Evolutionary conservation across 2,113 vertebrate species (phyloP).

Genomic region (Tor tambroides): DNA sequence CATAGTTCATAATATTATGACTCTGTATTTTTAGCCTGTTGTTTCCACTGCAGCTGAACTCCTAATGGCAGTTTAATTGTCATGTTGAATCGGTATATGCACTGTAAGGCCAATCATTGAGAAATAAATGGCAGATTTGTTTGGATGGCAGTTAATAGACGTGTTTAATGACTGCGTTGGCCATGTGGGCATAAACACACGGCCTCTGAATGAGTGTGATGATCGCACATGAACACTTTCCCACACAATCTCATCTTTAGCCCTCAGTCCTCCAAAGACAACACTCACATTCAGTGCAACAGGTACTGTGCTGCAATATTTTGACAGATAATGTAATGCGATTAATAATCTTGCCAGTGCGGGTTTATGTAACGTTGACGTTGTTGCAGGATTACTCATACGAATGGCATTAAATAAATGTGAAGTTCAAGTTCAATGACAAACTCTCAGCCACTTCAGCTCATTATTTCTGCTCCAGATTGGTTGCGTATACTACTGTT

Average conservation of each 20-base stretch:
- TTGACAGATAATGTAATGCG: conserved; percentile 26
- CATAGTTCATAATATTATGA: not conserved
- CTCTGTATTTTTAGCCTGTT: not conserved
- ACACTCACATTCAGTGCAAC: not conserved
- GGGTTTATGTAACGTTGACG: conserved; percentile 36
- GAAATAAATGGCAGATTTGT: conserved; percentile 52
- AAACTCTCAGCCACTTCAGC: not conserved
- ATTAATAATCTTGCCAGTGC: conserved; percentile 38
- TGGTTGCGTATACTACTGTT: not conserved
- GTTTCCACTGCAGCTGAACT: not conserved
- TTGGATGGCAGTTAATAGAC: conserved; percentile 43
- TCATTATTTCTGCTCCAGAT: conserved; percentile 16
- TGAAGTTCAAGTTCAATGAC: not conserved
- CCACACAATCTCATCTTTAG: conserved; percentile 6
- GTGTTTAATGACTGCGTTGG: conserved; percentile 45
- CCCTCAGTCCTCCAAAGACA: not conserved
- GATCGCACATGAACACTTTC: conserved; percentile 49
- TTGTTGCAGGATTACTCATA: conserved; percentile 44
- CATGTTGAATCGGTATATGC: not conserved
- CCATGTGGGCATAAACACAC: conserved; percentile 45
- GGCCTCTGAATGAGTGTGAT: conserved; percentile 54
- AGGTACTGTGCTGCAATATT: conserved; percentile 13
- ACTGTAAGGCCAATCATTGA: not conserved
- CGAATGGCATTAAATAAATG: conserved; percentile 34
- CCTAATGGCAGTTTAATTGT: not conserved